A percentile compares a stretch with the other conserved stretches of the same genome.
phyloP scores from a whole-genome alignment of 2,797 vertebrate species.

The Psittacula derbiana region DNA sequence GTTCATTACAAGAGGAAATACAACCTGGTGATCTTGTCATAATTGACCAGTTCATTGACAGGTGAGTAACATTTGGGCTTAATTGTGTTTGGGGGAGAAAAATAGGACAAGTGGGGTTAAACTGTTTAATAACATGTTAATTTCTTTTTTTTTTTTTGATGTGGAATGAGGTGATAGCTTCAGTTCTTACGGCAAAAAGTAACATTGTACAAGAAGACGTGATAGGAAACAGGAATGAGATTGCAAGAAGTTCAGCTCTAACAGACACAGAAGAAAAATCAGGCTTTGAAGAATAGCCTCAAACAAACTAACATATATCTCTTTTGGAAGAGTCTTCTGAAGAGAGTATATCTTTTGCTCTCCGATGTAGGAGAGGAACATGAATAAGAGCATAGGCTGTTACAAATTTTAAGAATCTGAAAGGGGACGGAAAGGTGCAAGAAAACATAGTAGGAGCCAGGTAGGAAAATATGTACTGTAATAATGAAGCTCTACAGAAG shows the following conservation, averaged over 20 bases:
- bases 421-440: background rate
- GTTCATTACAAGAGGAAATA: constrained; percentile 92
- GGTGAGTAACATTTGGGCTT: constrained; percentile 19
- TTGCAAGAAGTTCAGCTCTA: background rate
- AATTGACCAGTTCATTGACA: constrained; percentile 96
- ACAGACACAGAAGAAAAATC: background rate
- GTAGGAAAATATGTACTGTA: background rate
- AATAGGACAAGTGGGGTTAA: background rate
- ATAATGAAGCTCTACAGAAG: background rate
- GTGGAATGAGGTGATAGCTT: background rate
- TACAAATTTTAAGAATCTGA: background rate
- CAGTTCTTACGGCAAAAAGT: background rate
- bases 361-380: background rate
- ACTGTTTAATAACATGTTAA: background rate
- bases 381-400: background rate
- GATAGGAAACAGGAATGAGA: background rate
- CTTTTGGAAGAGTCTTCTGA: background rate
- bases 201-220: background rate
- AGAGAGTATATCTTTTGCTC: background rate
- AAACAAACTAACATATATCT: background rate
- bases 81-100: background rate
- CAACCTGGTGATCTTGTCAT: constrained; percentile 94
- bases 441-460: background rate
- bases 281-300: background rate
- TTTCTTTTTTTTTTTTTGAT: background rate